These are phyloP conservation scores for Gallinago jamesoni DNA, from an alignment of 2,113 vertebrate species.

Conservation along the genomic window DNA sequence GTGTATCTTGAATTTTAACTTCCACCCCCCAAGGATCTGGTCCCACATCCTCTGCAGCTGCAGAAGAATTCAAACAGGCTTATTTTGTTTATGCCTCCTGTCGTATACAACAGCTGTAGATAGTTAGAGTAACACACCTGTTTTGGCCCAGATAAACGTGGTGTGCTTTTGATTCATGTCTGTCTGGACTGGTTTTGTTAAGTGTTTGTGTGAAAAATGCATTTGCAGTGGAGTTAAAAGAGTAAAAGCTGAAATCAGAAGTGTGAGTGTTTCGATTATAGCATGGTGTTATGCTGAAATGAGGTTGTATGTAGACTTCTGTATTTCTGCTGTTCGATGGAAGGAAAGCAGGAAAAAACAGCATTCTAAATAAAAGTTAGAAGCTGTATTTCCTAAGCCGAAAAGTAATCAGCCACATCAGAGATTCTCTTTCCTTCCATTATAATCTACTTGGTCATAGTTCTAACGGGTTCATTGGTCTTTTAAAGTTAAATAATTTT, in stretches of 20 bases:
- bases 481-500: neutral
- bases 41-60: slow-evolving; percentile 58
- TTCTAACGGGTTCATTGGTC: neutral
- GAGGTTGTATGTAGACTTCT: neutral
- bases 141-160: neutral
- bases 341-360: neutral
- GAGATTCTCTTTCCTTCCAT: neutral
- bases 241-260: neutral
- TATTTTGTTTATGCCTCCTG: neutral
- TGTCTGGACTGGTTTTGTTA: neutral
- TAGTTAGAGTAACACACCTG: slow-evolving; percentile 36
- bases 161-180: neutral
- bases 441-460: neutral
- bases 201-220: neutral
- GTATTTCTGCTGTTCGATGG: neutral
- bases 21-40: neutral
- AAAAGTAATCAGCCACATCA: neutral
- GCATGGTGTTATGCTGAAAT: neutral
- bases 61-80: neutral
- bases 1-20: neutral
- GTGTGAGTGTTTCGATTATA: neutral
- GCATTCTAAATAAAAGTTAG: neutral
- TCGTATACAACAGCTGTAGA: neutral
- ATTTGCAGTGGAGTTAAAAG: neutral
- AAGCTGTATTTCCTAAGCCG: neutral